phyloP scores from a whole-genome alignment of 2,113 vertebrate species.

The Talpa occidentalis region DNA sequence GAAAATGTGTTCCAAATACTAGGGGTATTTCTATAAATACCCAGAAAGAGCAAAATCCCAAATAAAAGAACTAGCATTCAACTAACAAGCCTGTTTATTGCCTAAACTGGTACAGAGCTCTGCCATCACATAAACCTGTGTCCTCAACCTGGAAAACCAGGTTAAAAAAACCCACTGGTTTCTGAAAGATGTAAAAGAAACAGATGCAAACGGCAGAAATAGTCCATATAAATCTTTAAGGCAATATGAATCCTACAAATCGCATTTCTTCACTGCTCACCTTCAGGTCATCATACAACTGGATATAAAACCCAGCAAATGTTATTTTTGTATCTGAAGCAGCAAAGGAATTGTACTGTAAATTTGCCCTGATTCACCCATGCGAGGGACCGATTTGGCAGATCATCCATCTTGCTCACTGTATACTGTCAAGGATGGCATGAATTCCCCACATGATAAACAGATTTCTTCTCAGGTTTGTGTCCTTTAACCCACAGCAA shows the following conservation, averaged over 20 bases:
- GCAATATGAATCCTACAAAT: conserved; percentile 82
- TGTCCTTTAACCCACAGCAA: conserved; percentile 91
- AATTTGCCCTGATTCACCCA: conserved; percentile 89
- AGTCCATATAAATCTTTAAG: conserved; percentile 77
- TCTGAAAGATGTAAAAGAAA: conserved; percentile 71
- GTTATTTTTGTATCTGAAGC: conserved; percentile 85
- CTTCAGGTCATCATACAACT: conserved; percentile 79
- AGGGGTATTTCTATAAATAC: not conserved
- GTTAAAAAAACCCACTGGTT: conserved; percentile 29
- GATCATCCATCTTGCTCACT: conserved; percentile 91
- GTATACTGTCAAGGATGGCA: conserved; percentile 88
- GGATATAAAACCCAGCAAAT: conserved; percentile 82
- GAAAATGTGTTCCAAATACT: not conserved
- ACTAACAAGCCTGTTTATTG: not conserved
- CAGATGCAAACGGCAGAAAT: conserved; percentile 36
- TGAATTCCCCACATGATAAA: conserved; percentile 88
- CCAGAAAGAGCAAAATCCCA: not conserved
- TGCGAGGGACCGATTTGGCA: conserved; percentile 87
- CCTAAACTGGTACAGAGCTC: conserved; percentile 16
- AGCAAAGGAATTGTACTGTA: conserved; percentile 84
- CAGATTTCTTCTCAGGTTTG: conserved; percentile 88
- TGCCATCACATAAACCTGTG: not conserved
- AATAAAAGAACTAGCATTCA: not conserved
- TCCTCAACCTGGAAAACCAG: conserved; percentile 55
- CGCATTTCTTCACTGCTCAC: conserved; percentile 77